These are phyloP conservation scores for Botia almorhae DNA, from an alignment of 2,797 vertebrate species.

Conservation along the genomic window DNA sequence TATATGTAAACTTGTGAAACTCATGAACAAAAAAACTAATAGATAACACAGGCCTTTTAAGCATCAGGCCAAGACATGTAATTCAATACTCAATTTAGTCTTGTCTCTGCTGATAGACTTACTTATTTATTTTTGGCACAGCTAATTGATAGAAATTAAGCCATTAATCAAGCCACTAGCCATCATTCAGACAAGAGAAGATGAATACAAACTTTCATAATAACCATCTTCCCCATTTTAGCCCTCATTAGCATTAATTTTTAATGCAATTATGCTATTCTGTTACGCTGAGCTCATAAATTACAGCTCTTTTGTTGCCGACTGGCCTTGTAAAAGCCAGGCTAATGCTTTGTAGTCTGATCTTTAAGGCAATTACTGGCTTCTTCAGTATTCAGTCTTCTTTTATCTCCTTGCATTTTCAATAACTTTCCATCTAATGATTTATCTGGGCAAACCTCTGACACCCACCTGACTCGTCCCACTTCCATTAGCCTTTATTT, in stretches of 20 bases:
- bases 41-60: constrained; percentile 64
- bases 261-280: constrained; percentile 99
- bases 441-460: constrained; percentile 77
- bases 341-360: constrained; percentile 99
- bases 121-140: constrained; percentile 75
- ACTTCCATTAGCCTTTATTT: constrained; percentile 66
- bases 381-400: constrained; percentile 79
- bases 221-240: constrained; percentile 99
- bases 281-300: constrained; percentile 99
- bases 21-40: background rate
- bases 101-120: constrained; percentile 91
- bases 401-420: constrained; percentile 88
- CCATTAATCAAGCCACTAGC: constrained; percentile 99
- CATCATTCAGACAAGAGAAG: constrained; percentile 96
- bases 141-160: constrained; percentile 99
- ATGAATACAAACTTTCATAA: constrained; percentile 99
- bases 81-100: constrained; percentile 98
- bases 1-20: background rate
- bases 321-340: constrained; percentile 99
- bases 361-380: constrained; percentile 99
- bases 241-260: constrained; percentile 99
- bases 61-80: constrained; percentile 89
- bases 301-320: constrained; percentile 99
- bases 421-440: constrained; percentile 91
- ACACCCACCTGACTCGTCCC: constrained; percentile 57